A percentile compares a stretch with the other conserved stretches of the same genome.
phyloP scores from a whole-genome alignment of 2,888 invertebrate genomes.

The Himalopsyche tibetana region DNA sequence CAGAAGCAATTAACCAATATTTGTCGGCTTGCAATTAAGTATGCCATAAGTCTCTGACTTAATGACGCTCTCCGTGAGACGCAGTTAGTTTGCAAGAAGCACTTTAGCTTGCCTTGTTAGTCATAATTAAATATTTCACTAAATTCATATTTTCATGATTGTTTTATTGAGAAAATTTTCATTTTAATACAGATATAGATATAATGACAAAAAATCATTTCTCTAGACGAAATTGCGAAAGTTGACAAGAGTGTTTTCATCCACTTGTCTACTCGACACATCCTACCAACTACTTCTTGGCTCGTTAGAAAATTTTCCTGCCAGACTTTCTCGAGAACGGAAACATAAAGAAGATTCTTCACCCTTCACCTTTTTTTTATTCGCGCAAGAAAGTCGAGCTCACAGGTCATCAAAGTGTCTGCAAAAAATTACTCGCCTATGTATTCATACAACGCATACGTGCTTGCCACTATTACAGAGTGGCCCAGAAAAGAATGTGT shows the following conservation, averaged over 20 bases:
- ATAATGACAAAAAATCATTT: background rate
- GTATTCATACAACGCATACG: background rate
- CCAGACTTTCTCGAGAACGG: slow-evolving; percentile 39
- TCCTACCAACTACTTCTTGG: slow-evolving; percentile 27
- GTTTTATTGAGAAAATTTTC: too few species aligned
- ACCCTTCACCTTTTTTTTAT: slow-evolving; percentile 23
- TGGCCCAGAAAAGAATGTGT: too few species aligned
- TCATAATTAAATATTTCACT: too few species aligned
- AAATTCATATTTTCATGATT: too few species aligned
- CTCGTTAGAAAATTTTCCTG: slow-evolving; percentile 49
- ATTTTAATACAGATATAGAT: background rate
- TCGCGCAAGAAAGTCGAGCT: slow-evolving; percentile 11
- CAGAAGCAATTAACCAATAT: too few species aligned
- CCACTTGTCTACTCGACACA: slow-evolving; percentile 32
- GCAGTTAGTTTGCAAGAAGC: too few species aligned
- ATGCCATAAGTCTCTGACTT: too few species aligned
- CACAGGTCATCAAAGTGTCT: slow-evolving; percentile 35
- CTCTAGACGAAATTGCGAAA: slow-evolving; percentile 3
- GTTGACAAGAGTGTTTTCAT: slow-evolving; percentile 3
- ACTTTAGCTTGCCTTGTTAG: too few species aligned
- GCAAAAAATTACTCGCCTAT: slow-evolving; percentile 32
- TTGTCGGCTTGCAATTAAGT: too few species aligned
- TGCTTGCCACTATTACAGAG: too few species aligned
- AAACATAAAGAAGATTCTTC: slow-evolving; percentile 55
- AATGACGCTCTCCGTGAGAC: too few species aligned